Evolutionary conservation across 2,888 invertebrate genomes (phyloP).

Genomic region (Orthosia cruda): DNA sequence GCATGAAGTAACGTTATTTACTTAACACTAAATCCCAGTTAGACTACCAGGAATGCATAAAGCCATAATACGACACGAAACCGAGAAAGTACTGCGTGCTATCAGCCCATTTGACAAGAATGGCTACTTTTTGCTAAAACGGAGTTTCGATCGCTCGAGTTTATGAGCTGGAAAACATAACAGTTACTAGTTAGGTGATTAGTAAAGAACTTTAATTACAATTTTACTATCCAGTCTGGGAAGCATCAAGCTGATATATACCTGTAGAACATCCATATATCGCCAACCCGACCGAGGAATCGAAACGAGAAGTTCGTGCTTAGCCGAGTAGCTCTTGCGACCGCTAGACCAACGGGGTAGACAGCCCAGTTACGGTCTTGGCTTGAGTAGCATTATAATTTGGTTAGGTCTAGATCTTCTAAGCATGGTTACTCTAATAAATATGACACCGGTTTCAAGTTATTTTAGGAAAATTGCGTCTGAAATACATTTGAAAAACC

Average conservation of each 20-base stretch:
- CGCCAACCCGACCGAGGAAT: too few species aligned
- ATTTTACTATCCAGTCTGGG: background rate
- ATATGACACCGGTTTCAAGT: background rate
- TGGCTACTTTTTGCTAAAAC: conserved; percentile 74
- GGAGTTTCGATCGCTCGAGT: conserved; percentile 76
- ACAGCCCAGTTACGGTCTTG: too few species aligned
- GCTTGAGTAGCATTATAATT: background rate
- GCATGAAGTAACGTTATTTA: background rate
- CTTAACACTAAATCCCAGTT: conserved; percentile 18
- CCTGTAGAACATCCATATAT: too few species aligned
- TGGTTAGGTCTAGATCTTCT: background rate
- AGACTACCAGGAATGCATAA: conserved; percentile 44
- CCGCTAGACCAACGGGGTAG: too few species aligned
- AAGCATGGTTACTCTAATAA: background rate
- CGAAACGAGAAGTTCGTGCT: too few species aligned
- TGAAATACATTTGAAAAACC: background rate
- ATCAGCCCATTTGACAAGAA: conserved; percentile 76
- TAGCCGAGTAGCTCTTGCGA: too few species aligned
- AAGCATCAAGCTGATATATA: too few species aligned
- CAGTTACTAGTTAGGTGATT: conserved; percentile 37
- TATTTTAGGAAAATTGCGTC: background rate
- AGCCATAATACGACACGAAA: conserved; percentile 22
- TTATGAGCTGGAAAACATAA: conserved; percentile 74
- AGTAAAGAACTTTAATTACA: conserved; percentile 18
- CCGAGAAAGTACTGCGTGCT: conserved; percentile 75